Evolutionary conservation across 2,888 invertebrate genomes (phyloP).

Genomic region (Drosophila niveifrons): DNA sequence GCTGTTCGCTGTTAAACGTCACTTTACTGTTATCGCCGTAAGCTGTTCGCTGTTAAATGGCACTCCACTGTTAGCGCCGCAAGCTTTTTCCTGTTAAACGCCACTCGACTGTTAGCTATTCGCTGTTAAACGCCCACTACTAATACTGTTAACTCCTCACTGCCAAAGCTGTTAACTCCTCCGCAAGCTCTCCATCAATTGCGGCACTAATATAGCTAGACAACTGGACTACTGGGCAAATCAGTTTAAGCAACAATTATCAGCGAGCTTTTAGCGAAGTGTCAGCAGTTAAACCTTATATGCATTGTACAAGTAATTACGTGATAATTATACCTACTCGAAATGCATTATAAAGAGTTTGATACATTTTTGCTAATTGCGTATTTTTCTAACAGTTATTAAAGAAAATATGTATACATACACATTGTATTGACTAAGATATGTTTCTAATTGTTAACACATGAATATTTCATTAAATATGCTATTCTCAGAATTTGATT

Average conservation of each 20-base stretch:
- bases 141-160: neutral
- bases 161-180: neutral
- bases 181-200: conserved; percentile 3
- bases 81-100: no score
- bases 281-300: neutral
- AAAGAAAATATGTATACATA: neutral
- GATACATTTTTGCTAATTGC: no score
- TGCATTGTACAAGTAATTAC: neutral
- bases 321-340: neutral
- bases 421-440: neutral
- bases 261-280: conserved; percentile 5
- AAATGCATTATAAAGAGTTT: neutral
- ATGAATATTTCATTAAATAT: neutral
- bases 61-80: no score
- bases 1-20: no score
- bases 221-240: neutral
- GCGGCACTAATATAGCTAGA: neutral
- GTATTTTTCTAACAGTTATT: neutral
- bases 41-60: neutral
- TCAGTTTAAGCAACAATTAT: conserved; percentile 1
- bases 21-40: no score
- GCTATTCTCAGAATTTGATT: neutral
- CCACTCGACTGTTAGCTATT: neutral
- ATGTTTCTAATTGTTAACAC: neutral
- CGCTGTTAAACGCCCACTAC: neutral